Base-by-base conservation (phyloP, 1,140 invertebrate genomes). In the Notospermus geniculatus region DNA sequence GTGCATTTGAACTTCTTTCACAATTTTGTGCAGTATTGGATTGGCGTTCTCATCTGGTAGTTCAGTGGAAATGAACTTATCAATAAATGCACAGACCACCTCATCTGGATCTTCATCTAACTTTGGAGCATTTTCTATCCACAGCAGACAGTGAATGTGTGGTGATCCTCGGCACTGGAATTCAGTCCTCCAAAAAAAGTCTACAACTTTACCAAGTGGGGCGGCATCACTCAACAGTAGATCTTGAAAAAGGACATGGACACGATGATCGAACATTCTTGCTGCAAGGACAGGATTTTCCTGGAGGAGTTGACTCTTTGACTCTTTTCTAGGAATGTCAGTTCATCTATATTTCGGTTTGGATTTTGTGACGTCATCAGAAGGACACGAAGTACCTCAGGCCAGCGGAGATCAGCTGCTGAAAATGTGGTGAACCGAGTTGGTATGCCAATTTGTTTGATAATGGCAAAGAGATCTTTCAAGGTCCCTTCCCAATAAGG, bases 61-160 rank as follows among this genome's bases (percentile, higher is more conserved):
- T 50, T 50, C 46, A 50, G 19, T 23, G 46, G 46, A 23, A 27
- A 50, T 50, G 25, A 7, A 50, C 25, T 30, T 4, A 32, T 55
- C 54, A 7, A 55, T 30, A 27, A 55, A 55, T 55, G 23, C 25
- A 32, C 23, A 28, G 29, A 55, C 54, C 4, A 7, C 29, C 23
- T 27, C 54, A 27, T 55, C 54, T 27, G 23, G n/a, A 55, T 55
- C 54, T 11, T 7, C 27, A 19, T 30, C 54, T 55, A 30, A 55
- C 29, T 28, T 32, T 5, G 46, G 46, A 23, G 46, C 46, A 27
- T 50, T 27, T n/a, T 50, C 25, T 7, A 32, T 30, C 41, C 67
- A 69, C 28, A 66, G 59, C 15, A 69, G 36, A 27, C 60, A 60
- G 29, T 69, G 67, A 2, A 59, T 25, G 56, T 65, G 63, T 4